These are phyloP conservation scores for Condylostylus longicornis DNA, from an alignment of 1,140 invertebrate species.

Conservation along the genomic window DNA sequence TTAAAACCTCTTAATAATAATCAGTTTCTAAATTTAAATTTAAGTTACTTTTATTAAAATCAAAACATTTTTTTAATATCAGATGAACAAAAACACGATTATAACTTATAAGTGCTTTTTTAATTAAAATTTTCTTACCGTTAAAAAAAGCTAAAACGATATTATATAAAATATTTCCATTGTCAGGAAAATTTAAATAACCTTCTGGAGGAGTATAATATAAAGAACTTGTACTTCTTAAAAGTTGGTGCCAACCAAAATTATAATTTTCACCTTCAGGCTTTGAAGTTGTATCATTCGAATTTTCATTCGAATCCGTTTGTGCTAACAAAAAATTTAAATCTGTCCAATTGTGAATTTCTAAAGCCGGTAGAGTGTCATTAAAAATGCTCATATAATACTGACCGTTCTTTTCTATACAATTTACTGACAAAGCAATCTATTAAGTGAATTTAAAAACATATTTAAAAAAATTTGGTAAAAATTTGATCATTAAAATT, in stretches of 20 bases:
- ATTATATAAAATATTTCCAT: slow-evolving; percentile 25
- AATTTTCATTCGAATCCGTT: slow-evolving; percentile 23
- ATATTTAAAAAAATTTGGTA: neutral
- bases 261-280: slow-evolving; percentile 22
- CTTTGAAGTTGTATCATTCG: slow-evolving; percentile 20
- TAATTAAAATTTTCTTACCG: slow-evolving; percentile 6
- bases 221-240: slow-evolving; percentile 17
- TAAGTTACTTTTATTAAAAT: too few species aligned
- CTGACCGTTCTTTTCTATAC: slow-evolving; percentile 23
- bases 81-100: too few species aligned
- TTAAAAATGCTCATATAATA: slow-evolving; percentile 22
- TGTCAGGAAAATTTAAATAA: slow-evolving; percentile 27
- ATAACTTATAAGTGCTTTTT: too few species aligned
- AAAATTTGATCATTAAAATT: neutral
- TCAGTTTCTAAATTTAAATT: too few species aligned
- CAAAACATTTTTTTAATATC: too few species aligned
- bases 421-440: slow-evolving; percentile 19
- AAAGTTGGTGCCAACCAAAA: slow-evolving; percentile 25
- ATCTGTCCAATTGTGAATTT: slow-evolving; percentile 24
- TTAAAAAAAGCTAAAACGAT: slow-evolving; percentile 20
- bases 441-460: too few species aligned
- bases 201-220: slow-evolving; percentile 28
- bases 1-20: too few species aligned
- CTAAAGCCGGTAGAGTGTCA: slow-evolving; percentile 18
- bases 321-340: slow-evolving; percentile 24